Evolutionary conservation across 1,140 invertebrate genomes (phyloP), one percentile per base, ranked within the genome.

Genomic region (Gonatopus flavifemur): DNA sequence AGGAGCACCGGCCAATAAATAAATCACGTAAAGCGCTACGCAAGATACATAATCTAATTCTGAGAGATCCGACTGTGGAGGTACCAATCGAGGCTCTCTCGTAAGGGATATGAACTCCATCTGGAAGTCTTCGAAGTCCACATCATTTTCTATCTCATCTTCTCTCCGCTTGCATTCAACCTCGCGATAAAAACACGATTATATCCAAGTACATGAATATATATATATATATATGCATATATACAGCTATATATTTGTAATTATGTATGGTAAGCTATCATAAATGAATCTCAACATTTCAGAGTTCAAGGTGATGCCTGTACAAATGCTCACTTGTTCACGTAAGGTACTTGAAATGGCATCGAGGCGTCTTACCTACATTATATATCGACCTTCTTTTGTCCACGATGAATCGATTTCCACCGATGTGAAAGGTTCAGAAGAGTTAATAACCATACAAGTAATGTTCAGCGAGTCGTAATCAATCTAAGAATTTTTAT

Each of bases 21-120:
- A 70, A 71, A 71, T 71, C 64, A 71, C 67, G 65, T 49, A 54
- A 40, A 45, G 28, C 47, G 43, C 49, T 35, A 52, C 39, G 28
- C 39, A 38, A 56, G 55, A 58, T 67, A 61, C 59, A 59, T 67
- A 66, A 69, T 69, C 66, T 63, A 69, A 68, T 69, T 69, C 42
- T 40, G 58, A 49, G 63, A 66, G 59, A 67, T 54, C n/a, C n/a
- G n/a, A n/a, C n/a, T n/a, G n/a, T n/a, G n/a, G n/a, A 44, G 49
- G 47, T 50, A 63, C 62, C 60, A 35, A 49, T 46, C 52, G 51
- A 59, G 57, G 52, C 37, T 40, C 52, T 28, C 25, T 28, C 25
- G 25, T 28, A n/a, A n/a, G n/a, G n/a, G 56, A 55, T 33, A 18
- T 52, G 51, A 40, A 24, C 36, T 36, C 33, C 12, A 20, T 3